Evolutionary conservation across 2,113 vertebrate species (phyloP).

Genomic region (Paramormyrops kingsleyae): DNA sequence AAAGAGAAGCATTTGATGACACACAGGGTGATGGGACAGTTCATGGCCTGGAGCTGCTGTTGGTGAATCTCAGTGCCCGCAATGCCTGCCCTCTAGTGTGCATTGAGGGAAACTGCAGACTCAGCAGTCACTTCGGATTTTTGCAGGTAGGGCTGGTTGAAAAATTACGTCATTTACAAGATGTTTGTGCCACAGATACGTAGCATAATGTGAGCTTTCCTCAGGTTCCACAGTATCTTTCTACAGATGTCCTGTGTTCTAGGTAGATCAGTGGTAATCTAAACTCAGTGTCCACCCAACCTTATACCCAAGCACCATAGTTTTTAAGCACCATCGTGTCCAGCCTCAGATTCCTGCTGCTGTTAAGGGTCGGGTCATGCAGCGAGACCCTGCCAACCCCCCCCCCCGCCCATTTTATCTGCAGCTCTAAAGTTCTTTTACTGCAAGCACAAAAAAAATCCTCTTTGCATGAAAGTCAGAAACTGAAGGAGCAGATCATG

Average conservation of each 20-base stretch:
- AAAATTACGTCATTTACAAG: neutral
- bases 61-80: neutral
- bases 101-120: neutral
- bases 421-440: slow-evolving; percentile 5
- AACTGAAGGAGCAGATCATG: slow-evolving; percentile 15
- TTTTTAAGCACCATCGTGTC: neutral
- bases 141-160: neutral
- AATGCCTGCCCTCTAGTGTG: slow-evolving; percentile 7
- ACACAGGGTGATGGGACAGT: neutral
- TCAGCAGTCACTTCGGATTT: neutral
- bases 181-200: neutral
- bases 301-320: neutral
- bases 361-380: neutral
- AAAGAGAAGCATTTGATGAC: neutral
- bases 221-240: neutral
- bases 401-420: neutral
- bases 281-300: neutral
- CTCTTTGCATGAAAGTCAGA: slow-evolving; percentile 12
- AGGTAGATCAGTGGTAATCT: neutral
- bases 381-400: neutral
- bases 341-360: neutral
- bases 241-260: neutral
- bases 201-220: neutral
- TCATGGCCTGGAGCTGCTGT: neutral
- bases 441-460: slow-evolving; percentile 14